These are phyloP conservation scores for Ochotona princeps DNA, from an alignment of 2,113 vertebrate species.

Conservation along the genomic window DNA sequence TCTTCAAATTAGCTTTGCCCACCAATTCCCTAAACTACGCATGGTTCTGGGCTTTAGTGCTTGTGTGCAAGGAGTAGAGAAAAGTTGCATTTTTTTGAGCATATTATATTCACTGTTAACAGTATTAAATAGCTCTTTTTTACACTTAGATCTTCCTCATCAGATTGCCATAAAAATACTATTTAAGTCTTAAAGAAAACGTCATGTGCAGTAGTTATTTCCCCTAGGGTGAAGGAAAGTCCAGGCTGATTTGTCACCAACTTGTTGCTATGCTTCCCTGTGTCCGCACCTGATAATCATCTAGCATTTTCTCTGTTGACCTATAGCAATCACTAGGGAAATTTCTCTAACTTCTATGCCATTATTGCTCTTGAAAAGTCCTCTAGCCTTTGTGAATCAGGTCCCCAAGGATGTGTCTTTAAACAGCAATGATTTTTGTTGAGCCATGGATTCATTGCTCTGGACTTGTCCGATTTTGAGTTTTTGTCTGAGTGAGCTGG, in stretches of 20 bases:
- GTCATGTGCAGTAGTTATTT: background rate
- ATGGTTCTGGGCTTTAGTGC: background rate
- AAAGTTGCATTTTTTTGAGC: background rate
- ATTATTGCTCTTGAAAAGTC: background rate
- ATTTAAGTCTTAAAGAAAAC: conserved; percentile 5
- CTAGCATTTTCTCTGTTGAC: background rate
- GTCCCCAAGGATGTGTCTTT: conserved; percentile 32
- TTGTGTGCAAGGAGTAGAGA: background rate
- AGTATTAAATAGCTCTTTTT: background rate
- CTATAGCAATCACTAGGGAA: background rate
- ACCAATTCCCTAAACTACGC: background rate
- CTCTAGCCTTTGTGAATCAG: background rate
- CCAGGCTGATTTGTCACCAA: conserved; percentile 2
- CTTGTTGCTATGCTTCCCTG: background rate
- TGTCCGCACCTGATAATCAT: conserved; percentile 14
- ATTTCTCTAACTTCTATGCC: conserved; percentile 22
- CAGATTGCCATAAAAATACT: background rate
- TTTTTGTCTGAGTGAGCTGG: background rate
- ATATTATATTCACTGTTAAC: background rate
- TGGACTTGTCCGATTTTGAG: background rate
- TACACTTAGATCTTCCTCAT: background rate
- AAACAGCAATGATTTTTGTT: background rate
- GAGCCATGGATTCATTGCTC: background rate
- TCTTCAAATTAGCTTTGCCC: background rate
- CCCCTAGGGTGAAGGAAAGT: background rate